Evolutionary conservation across 1,140 invertebrate genomes (phyloP).

Genomic region (Saccostrea echinata): DNA sequence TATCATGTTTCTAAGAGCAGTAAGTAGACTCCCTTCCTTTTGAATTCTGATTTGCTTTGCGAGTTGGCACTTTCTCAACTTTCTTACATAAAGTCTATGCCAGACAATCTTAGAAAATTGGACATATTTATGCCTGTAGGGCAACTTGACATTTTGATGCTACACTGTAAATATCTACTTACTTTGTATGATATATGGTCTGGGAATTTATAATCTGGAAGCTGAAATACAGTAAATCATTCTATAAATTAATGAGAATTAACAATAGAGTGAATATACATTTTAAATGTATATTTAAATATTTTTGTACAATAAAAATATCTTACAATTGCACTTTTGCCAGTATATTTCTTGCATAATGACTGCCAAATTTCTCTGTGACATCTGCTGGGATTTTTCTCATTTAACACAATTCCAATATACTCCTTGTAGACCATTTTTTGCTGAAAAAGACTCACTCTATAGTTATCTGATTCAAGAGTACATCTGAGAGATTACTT

Average conservation of each 20-base stretch:
- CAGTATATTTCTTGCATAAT: background rate
- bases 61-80: too few relatives aligned
- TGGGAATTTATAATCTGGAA: conserved; percentile 16
- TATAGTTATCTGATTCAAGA: too few relatives aligned
- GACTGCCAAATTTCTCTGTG: conserved; percentile 36
- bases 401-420: background rate
- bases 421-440: conserved; percentile 21
- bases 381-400: background rate
- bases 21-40: too few relatives aligned
- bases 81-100: too few relatives aligned
- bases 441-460: background rate
- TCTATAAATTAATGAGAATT: background rate
- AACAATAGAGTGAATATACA: background rate
- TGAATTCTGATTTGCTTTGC: too few relatives aligned
- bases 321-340: conserved; percentile 6
- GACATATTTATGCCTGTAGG: too few relatives aligned
- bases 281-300: background rate
- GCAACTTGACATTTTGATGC: too few relatives aligned
- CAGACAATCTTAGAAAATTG: too few relatives aligned
- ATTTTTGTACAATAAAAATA: background rate
- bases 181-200: conserved; percentile 11
- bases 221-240: background rate
- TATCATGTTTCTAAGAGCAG: too few relatives aligned
- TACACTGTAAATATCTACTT: background rate
- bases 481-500: too few relatives aligned